Evolutionary conservation across 2,888 invertebrate genomes (phyloP).

Genomic region (Sturmia bella): DNA sequence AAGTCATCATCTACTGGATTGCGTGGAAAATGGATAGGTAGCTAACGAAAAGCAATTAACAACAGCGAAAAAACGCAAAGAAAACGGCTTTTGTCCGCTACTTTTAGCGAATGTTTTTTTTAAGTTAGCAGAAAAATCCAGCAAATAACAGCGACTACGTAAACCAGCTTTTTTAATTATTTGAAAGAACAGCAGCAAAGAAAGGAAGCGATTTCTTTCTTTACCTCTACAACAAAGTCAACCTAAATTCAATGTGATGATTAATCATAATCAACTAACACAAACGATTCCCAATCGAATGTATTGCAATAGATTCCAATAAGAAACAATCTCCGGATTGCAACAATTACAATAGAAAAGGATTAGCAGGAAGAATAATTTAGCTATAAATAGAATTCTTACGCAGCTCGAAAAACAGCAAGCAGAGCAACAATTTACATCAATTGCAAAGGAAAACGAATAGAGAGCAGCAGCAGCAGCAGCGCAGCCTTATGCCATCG

Average conservation of each 20-base stretch:
- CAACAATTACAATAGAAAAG: constrained; percentile 45
- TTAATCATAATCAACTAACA: constrained; percentile 45
- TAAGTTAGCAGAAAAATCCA: constrained; percentile 68
- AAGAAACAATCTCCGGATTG: constrained; percentile 57
- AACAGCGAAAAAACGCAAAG: constrained; percentile 80
- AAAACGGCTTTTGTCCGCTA: constrained; percentile 83
- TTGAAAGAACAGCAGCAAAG: constrained; percentile 33
- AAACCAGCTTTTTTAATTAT: constrained; percentile 55
- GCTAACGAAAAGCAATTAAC: constrained; percentile 78
- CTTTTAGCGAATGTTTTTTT: constrained; percentile 84
- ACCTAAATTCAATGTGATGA: constrained; percentile 61
- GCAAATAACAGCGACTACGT: constrained; percentile 59
- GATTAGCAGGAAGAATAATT: constrained; percentile 57
- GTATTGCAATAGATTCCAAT: constrained; percentile 72
- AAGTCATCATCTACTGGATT: constrained; percentile 80
- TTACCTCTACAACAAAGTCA: constrained; percentile 31
- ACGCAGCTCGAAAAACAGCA: constrained; percentile 69
- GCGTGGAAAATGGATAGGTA: constrained; percentile 81
- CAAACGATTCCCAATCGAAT: constrained; percentile 48
- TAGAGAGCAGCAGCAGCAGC: constrained; percentile 70
- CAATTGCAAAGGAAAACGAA: constrained; percentile 61
- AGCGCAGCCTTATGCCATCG: constrained; percentile 52
- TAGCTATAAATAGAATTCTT: constrained; percentile 71
- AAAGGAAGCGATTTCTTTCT: constrained; percentile 60
- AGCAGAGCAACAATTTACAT: constrained; percentile 61